Evolutionary conservation across 2,113 vertebrate genomes (phyloP).

Genomic region (Bubo blakistoni): DNA sequence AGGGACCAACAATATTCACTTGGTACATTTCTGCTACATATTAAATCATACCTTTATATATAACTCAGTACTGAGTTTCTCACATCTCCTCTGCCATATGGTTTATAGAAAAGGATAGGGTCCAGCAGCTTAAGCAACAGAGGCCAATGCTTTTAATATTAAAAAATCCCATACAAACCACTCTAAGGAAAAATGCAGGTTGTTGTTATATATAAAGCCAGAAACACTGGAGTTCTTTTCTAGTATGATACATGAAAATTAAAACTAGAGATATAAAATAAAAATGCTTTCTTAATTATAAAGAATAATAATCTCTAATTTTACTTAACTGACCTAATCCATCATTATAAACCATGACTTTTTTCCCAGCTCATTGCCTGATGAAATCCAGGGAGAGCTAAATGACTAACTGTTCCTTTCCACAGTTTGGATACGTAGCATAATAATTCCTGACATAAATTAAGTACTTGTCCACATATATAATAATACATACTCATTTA

Average conservation of each 20-base stretch:
- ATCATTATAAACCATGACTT: background rate
- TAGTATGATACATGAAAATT: background rate
- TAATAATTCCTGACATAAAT: background rate
- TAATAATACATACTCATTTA: background rate
- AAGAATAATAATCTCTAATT: background rate
- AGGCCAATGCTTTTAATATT: background rate
- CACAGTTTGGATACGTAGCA: background rate
- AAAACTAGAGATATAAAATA: background rate
- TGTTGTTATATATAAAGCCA: background rate
- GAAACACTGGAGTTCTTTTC: background rate
- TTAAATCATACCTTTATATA: background rate
- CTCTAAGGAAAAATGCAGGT: background rate
- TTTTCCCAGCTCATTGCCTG: background rate
- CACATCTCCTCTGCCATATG: background rate
- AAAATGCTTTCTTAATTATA: background rate
- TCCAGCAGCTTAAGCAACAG: background rate
- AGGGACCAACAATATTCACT: background rate
- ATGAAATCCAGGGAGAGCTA: background rate
- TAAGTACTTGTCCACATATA: background rate
- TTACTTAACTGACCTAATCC: background rate
- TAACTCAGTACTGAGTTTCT: background rate
- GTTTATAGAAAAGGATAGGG: background rate
- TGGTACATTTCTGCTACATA: background rate
- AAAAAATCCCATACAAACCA: background rate
- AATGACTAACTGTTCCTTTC: background rate